Percentiles rank a stretch among this genome's conserved stretches.
phyloP scores from a whole-genome alignment of 1,140 invertebrate genomes.

The Listronotus oregonensis region DNA sequence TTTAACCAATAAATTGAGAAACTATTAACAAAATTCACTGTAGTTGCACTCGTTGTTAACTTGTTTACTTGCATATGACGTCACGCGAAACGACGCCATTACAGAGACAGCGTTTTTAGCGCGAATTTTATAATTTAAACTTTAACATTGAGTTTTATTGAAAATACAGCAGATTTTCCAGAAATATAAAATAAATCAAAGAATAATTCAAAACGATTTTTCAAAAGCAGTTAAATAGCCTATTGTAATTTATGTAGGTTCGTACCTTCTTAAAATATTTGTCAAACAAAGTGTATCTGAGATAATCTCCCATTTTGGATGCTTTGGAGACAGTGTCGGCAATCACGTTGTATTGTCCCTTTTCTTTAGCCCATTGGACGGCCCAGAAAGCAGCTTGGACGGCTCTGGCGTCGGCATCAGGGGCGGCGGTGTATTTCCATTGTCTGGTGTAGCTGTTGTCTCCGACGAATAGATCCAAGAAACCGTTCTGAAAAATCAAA shows the following conservation, averaged over 20 bases:
- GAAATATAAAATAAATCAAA: too few species aligned
- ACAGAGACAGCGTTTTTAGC: too few species aligned
- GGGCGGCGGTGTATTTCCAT: conserved; percentile 37
- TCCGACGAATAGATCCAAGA: conserved; percentile 25
- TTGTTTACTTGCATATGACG: too few species aligned
- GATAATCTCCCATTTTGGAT: conserved; percentile 35
- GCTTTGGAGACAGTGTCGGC: conserved; percentile 29
- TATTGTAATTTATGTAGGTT: neutral
- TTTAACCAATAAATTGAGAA: too few species aligned
- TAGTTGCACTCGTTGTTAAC: too few species aligned
- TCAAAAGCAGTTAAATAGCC: too few species aligned
- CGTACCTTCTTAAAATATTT: conserved; percentile 35
- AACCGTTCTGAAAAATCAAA: conserved; percentile 24
- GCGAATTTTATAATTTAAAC: too few species aligned
- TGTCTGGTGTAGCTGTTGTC: conserved; percentile 31
- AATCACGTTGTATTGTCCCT: conserved; percentile 14
- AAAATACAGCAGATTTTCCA: too few species aligned
- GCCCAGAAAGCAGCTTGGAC: conserved; percentile 38
- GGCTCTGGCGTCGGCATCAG: conserved; percentile 38
- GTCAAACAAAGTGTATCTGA: conserved; percentile 36
- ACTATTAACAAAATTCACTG: too few species aligned
- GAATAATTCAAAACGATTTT: too few species aligned
- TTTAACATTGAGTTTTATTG: too few species aligned
- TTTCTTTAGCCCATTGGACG: conserved; percentile 37
- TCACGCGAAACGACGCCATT: too few species aligned